Conservation (phyloP, 2,797 vertebrate species). For the Ptychadena robeensis region DNA sequence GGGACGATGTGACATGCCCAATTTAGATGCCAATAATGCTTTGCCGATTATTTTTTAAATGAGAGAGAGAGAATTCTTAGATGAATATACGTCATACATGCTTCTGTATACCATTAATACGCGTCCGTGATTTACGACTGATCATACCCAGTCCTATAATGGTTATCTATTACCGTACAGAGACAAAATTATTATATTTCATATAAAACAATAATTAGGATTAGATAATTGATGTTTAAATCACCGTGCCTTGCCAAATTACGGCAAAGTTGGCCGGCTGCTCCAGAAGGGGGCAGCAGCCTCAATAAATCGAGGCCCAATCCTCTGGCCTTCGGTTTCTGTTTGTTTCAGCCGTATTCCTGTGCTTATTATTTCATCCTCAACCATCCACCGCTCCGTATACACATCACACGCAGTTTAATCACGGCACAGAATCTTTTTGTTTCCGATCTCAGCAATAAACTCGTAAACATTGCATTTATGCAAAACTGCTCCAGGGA, state of each 20-base stretch:
- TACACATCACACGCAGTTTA: slow-evolving; percentile 6
- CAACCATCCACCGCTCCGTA: not conserved
- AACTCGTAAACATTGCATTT: slow-evolving; percentile 52
- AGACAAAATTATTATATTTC: not conserved
- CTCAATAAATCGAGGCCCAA: not conserved
- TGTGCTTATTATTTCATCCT: slow-evolving; percentile 1
- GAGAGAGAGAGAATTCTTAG: not conserved
- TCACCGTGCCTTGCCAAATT: not conserved
- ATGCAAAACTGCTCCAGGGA: slow-evolving; percentile 56
- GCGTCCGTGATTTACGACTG: not conserved
- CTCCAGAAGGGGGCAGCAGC: slow-evolving; percentile 25
- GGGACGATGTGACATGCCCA: not conserved
- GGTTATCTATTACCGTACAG: not conserved
- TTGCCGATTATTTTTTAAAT: not conserved
- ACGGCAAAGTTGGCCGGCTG: not conserved
- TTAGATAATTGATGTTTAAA: not conserved
- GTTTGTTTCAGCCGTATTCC: not conserved
- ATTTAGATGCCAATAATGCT: not conserved
- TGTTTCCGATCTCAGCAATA: slow-evolving; percentile 30
- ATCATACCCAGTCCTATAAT: not conserved
- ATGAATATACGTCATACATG: not conserved
- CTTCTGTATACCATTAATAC: not conserved
- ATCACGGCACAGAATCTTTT: slow-evolving; percentile 30
- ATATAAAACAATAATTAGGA: not conserved
- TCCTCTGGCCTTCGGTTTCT: not conserved